Base-by-base conservation (phyloP, 2,888 invertebrate genomes). In the Meiosimyza platycephala region DNA sequence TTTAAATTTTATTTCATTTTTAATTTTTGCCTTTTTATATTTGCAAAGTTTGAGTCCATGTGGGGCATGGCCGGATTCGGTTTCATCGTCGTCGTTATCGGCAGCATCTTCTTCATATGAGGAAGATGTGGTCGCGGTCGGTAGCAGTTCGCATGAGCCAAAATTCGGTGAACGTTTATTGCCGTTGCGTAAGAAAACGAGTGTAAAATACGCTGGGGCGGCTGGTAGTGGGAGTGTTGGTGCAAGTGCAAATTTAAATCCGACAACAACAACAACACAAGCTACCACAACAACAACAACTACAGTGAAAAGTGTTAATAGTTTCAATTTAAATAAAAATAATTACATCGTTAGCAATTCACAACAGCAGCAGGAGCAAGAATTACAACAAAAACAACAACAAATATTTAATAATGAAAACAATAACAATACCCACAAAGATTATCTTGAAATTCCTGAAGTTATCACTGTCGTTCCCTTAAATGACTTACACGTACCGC, bases 81-180 rank as follows among this genome's bases (percentile, higher is more conserved):
- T 40, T 75, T 68, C 54, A 72, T 75, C 15, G 69, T 69, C 51
- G 28, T 70, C 54, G 72, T 75, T n/a, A 66, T 69, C 51, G 28
- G 28, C 54, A 7, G 51, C 50, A 47, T 47, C 48, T 50, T 57
- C 57, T 76, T 52, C 73, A 66, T 76, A 76, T 63, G 75, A 72
- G 28, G 71, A 73, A 57, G 74, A 76, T 22, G 62, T 59, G 40
- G 55, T 52, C 74, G 74, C 74, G 28, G 76, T 79, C 59, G 79
- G 78, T 16, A 74, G 76, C n/a, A 76, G 74, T n/a, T 74, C 77
- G 28, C 76, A 80, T 69, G 81, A 79, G 66, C 83, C 82, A 40
- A 84, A 83, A 78, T 85, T 85, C 77, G 85, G 85, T 50, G 85
- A 85, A 79, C 84, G 85, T 72, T 79, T 85, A 71, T 72, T 78